A percentile compares a stretch with the other conserved stretches of the same genome.
phyloP scores from a whole-genome alignment of 2,113 vertebrate species.

The Australoheros scitulus region DNA sequence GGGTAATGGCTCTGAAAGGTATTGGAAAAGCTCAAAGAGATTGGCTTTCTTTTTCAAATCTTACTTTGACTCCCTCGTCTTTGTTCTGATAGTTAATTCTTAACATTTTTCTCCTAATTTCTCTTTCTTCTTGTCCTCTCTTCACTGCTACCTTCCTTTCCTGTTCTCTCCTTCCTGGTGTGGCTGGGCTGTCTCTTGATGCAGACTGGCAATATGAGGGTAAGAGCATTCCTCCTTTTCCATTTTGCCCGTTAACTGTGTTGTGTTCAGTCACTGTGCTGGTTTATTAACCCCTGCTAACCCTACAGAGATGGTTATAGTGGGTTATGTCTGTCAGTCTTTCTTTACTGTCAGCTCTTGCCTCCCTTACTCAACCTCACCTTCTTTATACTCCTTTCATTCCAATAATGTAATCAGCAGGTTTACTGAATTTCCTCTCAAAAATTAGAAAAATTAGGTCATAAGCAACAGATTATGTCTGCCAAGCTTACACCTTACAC shows the following conservation, averaged over 20 bases:
- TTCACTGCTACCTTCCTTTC: constrained; percentile 31
- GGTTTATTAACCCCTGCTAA: constrained; percentile 54
- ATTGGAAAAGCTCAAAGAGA: neutral
- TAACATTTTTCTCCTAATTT: constrained; percentile 13
- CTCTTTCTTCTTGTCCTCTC: constrained; percentile 18
- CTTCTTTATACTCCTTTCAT: constrained; percentile 14
- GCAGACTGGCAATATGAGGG: constrained; percentile 99
- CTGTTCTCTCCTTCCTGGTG: constrained; percentile 79
- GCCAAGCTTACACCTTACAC: neutral
- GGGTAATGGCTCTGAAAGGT: constrained; percentile 1
- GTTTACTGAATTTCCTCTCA: neutral
- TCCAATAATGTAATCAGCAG: neutral
- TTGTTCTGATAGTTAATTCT: constrained; percentile 10
- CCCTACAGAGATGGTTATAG: constrained; percentile 16
- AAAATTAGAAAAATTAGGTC: constrained; percentile 2
- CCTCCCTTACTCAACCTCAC: constrained; percentile 3
- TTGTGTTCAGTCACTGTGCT: constrained; percentile 44
- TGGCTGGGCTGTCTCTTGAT: constrained; percentile 76
- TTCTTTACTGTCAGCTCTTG: neutral
- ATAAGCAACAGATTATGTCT: constrained; percentile 16
- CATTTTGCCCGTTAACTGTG: constrained; percentile 13
- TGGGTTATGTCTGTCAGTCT: neutral
- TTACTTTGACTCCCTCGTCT: neutral
- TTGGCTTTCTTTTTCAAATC: neutral
- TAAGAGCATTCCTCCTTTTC: constrained; percentile 81